Evolutionary conservation across 2,113 vertebrate genomes (phyloP), one percentile per base, ranked within the genome.

Genomic region (Limanda limanda): DNA sequence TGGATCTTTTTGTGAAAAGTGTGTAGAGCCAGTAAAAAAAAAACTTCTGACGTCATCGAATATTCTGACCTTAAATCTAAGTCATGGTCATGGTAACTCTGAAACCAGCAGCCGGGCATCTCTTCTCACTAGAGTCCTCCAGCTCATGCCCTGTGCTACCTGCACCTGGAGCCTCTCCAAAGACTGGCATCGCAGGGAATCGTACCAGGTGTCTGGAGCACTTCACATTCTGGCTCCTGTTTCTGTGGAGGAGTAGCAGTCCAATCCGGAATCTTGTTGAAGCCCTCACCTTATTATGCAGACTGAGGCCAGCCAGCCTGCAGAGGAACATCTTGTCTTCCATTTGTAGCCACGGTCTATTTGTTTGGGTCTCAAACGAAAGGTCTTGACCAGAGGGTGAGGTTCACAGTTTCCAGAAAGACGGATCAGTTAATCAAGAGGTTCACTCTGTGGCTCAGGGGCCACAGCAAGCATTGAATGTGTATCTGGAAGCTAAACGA

Each of bases 201-300:
- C 23, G 2, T 54, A 64, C 45, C 51, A 40, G 65, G 35, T 67
- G n/a, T 48, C 47, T 71, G 12, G 78, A 65, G 31, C 51, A 63
- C 80, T 81, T 76, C 56, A 72, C 58, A 61, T 75, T 77, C 54
- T 74, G 64, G 25, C 68, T 69, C 7, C 42, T 56, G 51, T 66
- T 81, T 82, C 81, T 45, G 14, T 48, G 58, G 57, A 74, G 51
- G 42, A n/a, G 47, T 20, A 69, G 13, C 27, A 51, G 67, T 65
- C 74, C 48, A 60, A 82, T 78, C 1, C 25, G 2, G 31, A n/a
- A n/a, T n/a, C 73, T 73, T 13, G 2, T 61, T 69, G 54, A 59
- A 82, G 68, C 45, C 64, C 14, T 74, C 57, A 37, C 31, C 52
- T 78, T 76, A 61, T 75, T 69, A 79, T 78, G 37, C 54, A 68